phyloP scores from a whole-genome alignment of 2,797 vertebrate species.

The Gastrophryne carolinensis region DNA sequence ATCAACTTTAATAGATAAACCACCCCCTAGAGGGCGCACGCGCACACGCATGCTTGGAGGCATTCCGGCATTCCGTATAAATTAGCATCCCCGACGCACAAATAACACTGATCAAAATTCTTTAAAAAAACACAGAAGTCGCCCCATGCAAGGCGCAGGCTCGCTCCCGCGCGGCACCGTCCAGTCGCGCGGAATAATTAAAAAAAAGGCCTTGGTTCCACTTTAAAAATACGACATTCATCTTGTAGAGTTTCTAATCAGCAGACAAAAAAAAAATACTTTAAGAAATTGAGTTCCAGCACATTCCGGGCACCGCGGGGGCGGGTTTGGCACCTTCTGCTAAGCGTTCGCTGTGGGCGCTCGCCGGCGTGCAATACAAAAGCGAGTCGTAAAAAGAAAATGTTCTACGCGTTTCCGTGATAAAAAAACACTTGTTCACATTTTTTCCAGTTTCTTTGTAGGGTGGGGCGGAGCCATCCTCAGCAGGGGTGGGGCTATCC shows the following conservation, averaged over 20 bases:
- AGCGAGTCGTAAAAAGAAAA: too few relatives aligned
- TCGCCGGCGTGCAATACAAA: too few relatives aligned
- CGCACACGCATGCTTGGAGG: slow-evolving; percentile 11
- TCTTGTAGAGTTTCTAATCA: neutral
- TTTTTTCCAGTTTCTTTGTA: too few relatives aligned
- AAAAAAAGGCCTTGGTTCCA: neutral
- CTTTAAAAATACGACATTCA: slow-evolving; percentile 31
- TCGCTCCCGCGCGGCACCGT: neutral
- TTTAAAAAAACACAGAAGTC: neutral
- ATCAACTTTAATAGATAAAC: too few relatives aligned
- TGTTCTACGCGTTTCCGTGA: too few relatives aligned
- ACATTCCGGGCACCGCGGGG: neutral
- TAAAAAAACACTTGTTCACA: too few relatives aligned
- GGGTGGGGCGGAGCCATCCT: too few relatives aligned
- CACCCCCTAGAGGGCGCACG: too few relatives aligned
- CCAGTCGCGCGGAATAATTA: neutral
- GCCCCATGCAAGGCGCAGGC: neutral
- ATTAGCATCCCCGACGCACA: neutral
- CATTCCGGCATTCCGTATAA: neutral
- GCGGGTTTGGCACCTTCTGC: slow-evolving; percentile 32
- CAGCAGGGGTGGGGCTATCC: too few relatives aligned
- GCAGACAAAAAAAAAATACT: slow-evolving; percentile 9
- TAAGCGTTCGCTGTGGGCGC: too few relatives aligned
- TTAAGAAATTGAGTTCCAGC: neutral
- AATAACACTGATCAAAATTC: neutral